Evolutionary conservation across 2,797 vertebrate species (phyloP).

Genomic region (Brachymystax lenok): DNA sequence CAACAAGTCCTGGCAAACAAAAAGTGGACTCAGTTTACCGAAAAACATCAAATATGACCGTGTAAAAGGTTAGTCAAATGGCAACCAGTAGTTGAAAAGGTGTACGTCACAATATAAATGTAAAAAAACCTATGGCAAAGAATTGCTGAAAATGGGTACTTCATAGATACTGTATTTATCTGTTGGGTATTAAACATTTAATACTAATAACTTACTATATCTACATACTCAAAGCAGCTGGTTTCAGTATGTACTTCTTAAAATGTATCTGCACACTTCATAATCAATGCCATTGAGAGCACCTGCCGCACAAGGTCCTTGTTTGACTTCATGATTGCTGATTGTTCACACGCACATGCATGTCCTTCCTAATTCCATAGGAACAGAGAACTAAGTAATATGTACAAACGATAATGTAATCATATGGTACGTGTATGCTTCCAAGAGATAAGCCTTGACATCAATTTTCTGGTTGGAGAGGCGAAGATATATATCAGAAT

Average conservation of each 20-base stretch:
- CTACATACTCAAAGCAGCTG: too few relatives aligned
- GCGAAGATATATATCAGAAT: neutral
- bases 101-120: neutral
- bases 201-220: neutral
- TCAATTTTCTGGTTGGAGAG: too few relatives aligned
- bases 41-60: neutral
- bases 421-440: too few relatives aligned
- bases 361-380: neutral
- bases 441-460: too few relatives aligned
- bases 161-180: neutral
- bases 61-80: neutral
- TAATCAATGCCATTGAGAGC: too few relatives aligned
- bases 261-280: too few relatives aligned
- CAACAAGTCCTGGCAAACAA: constrained; percentile 71
- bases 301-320: neutral
- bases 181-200: neutral
- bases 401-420: neutral
- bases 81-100: neutral
- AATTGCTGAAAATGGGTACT: neutral
- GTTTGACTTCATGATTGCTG: neutral
- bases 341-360: neutral
- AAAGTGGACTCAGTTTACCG: neutral
- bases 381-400: neutral
- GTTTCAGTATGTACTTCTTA: too few relatives aligned
- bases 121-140: neutral